Evolutionary conservation across 2,888 invertebrate genomes (phyloP), one percentile per base, ranked within the genome.

Genomic region (Eupithecia abbreviata): DNA sequence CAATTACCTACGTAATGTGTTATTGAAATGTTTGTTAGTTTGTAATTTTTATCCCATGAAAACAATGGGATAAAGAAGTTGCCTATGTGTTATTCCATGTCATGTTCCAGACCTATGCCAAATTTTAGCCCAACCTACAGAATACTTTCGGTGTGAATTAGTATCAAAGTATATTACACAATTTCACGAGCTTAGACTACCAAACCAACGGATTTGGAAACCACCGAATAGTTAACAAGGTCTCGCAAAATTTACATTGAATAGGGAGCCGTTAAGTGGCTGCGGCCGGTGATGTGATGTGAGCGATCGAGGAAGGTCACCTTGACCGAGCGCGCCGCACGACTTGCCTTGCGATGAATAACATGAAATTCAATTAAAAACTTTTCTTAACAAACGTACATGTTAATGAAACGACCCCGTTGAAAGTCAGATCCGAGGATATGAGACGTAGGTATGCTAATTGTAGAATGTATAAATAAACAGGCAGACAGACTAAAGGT

Each of bases 191-290:
- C 30, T 70, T 69, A 66, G 67, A 42, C 12, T 70, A 49, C 80
- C 81, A 81, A 79, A 81, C 84, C 71, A 79, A 83, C 82, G 81
- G 82, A 87, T 87, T 89, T 85, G 81, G 83, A 87, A 82, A 30
- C 30, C 84, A 86, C 77, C 73, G 77, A 84, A 78, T 83, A 79
- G 85, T 82, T 82, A 88, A 87, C 89, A 90, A 91, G 91, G 89
- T 86, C 89, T 91, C 84, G 83, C 84, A 88, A 81, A 90, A 93
- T 93, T 94, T 91, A 91, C 92, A 93, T 93, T 93, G 91, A 94
- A 94, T 93, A 88, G 90, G 88, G 87, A 90, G 89, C 90, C 87
- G 90, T 88, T 90, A 90, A 89, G 87, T 90, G 73, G 62, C 73
- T 67, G 88, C 90, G 86, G 87, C 18, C 58, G 18, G 55, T 4